phyloP scores from a whole-genome alignment of 2,797 vertebrate species.

The Etheostoma nigrum region DNA sequence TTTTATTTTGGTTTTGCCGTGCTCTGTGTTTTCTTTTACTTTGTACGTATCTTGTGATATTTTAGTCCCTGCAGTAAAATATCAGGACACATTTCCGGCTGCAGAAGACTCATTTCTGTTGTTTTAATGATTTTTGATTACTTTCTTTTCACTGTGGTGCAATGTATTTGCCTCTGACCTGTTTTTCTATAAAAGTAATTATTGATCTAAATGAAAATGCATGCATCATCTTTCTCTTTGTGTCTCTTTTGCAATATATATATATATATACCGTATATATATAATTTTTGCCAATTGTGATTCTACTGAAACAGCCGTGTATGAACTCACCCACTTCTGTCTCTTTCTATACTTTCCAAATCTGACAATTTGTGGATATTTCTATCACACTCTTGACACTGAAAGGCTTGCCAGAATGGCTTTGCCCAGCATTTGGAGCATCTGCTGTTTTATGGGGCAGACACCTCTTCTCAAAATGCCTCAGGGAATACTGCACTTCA shows the following conservation, averaged over 20 bases:
- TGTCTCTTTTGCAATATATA: conserved; percentile 23
- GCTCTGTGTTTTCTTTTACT: conserved; percentile 62
- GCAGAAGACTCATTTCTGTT: conserved; percentile 51
- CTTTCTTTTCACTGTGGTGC: conserved; percentile 39
- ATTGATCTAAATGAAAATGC: conserved; percentile 44
- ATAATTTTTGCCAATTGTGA: neutral
- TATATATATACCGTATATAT: too few relatives aligned
- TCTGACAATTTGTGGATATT: conserved; percentile 45
- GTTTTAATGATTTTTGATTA: conserved; percentile 47
- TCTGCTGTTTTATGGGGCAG: conserved; percentile 94
- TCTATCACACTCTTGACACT: conserved; percentile 58
- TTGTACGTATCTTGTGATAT: conserved; percentile 69
- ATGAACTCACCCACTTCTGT: conserved; percentile 19
- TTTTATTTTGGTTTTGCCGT: conserved; percentile 74
- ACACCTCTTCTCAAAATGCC: conserved; percentile 91
- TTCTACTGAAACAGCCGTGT: conserved; percentile 9
- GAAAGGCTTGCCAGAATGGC: conserved; percentile 93
- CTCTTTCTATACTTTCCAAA: conserved; percentile 13
- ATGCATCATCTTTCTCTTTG: conserved; percentile 15
- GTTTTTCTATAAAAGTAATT: conserved; percentile 56
- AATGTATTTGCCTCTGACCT: conserved; percentile 51
- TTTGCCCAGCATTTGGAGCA: conserved; percentile 94
- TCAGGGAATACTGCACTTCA: conserved; percentile 94
- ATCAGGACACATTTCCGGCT: conserved; percentile 65
- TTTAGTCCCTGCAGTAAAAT: conserved; percentile 69